phyloP scores from a whole-genome alignment of 2,888 invertebrate species.

The Thelaira solivaga region DNA sequence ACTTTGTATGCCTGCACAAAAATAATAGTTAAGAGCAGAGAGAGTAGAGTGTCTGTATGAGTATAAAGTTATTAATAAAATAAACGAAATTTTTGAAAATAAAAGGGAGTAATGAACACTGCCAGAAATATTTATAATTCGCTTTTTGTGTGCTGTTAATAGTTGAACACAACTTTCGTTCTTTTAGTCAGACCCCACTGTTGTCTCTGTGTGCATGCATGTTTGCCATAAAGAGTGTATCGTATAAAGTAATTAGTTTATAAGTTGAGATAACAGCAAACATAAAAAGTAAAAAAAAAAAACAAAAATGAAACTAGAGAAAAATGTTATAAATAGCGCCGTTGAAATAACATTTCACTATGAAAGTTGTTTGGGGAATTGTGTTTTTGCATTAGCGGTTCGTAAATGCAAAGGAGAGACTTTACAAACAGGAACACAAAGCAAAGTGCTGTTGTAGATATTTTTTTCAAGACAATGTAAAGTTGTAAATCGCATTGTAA shows the following conservation, averaged over 20 bases:
- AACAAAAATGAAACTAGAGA: not conserved
- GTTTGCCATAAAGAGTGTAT: constrained; percentile 26
- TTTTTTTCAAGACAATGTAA: not conserved
- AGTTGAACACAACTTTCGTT: constrained; percentile 24
- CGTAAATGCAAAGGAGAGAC: constrained; percentile 11
- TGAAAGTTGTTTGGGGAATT: constrained; percentile 40
- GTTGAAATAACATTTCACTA: constrained; percentile 30
- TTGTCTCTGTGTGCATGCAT: not conserved
- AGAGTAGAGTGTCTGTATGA: no score
- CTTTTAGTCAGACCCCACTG: not conserved
- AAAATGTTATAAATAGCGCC: constrained; percentile 30
- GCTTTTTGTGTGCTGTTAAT: constrained; percentile 43
- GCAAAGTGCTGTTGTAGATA: not conserved
- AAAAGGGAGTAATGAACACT: constrained; percentile 55
- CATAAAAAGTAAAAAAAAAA: not conserved
- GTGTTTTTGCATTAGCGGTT: constrained; percentile 25
- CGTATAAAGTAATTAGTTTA: constrained; percentile 55
- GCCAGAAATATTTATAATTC: constrained; percentile 58
- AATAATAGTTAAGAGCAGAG: no score
- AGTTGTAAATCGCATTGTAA: not conserved
- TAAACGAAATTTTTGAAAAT: constrained; percentile 52
- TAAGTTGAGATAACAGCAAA: constrained; percentile 52
- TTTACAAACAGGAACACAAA: not conserved
- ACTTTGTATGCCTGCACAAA: constrained; percentile 16
- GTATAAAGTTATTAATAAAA: constrained; percentile 25